Evolutionary conservation across 2,888 invertebrate species (phyloP).

Genomic region (Torymus texanus): DNA sequence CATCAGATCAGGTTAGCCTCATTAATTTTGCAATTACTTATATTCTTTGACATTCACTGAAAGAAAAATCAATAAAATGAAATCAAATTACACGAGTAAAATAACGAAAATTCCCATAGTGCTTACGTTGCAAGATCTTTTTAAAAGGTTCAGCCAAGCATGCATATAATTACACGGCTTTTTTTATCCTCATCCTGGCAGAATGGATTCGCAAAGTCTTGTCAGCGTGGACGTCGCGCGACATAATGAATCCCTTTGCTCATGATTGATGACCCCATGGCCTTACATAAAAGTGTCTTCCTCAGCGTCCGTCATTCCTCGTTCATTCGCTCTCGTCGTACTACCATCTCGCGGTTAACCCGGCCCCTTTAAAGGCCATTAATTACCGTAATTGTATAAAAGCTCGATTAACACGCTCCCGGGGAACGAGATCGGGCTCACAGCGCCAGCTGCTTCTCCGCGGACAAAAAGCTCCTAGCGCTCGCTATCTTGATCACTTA

Average conservation of each 20-base stretch:
- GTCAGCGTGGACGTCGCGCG: neutral
- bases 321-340: too few species aligned
- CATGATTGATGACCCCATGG: conserved; percentile 36
- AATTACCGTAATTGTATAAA: conserved; percentile 46
- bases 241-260: conserved; percentile 3
- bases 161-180: too few species aligned
- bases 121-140: too few species aligned
- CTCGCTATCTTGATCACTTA: conserved; percentile 30
- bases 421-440: conserved; percentile 1
- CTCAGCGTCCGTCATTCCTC: too few species aligned
- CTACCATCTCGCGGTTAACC: neutral
- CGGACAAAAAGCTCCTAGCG: conserved; percentile 21
- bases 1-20: too few species aligned
- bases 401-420: conserved; percentile 31
- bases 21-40: too few species aligned
- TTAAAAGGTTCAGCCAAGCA: too few species aligned
- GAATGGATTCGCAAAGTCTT: neutral
- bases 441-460: neutral
- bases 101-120: too few species aligned
- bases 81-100: too few species aligned
- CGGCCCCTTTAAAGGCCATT: conserved; percentile 15
- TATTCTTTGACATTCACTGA: too few species aligned
- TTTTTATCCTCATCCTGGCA: neutral
- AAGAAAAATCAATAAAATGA: too few species aligned
- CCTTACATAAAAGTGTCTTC: conserved; percentile 13